phyloP scores from a whole-genome alignment of 2,888 invertebrate genomes.

The Leptinotarsa peninsularis region DNA sequence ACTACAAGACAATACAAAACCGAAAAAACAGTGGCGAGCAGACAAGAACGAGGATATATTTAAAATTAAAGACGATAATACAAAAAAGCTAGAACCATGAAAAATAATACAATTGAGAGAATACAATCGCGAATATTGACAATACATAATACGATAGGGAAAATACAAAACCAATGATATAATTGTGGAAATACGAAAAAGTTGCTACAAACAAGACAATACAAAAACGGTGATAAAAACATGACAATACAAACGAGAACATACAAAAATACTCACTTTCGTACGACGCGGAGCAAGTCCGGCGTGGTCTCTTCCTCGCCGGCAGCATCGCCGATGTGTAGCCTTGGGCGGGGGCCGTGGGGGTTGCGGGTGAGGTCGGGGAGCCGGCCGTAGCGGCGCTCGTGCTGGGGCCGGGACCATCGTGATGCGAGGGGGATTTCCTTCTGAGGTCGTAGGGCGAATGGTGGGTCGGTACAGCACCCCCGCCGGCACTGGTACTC shows the following conservation, averaged over 20 bases:
- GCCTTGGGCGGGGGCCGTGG: slow-evolving; percentile 67
- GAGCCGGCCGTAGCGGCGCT: slow-evolving; percentile 67
- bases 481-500: slow-evolving; percentile 60
- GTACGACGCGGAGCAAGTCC: slow-evolving; percentile 72
- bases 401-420: slow-evolving; percentile 75
- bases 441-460: slow-evolving; percentile 91
- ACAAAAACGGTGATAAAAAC: background rate
- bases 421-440: slow-evolving; percentile 81
- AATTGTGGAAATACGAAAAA: background rate
- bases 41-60: background rate
- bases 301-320: slow-evolving; percentile 85
- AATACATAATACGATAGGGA: background rate
- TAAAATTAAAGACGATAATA: background rate
- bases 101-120: too few species aligned
- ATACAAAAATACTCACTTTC: slow-evolving; percentile 59
- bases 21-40: background rate
- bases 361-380: slow-evolving; percentile 67
- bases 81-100: background rate
- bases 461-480: slow-evolving; percentile 74
- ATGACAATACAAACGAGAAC: background rate
- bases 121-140: background rate
- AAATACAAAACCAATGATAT: background rate
- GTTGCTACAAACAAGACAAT: background rate
- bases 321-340: slow-evolving; percentile 77
- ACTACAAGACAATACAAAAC: background rate